A percentile compares a stretch with the other conserved stretches of the same genome.
Evolutionary conservation across 2,797 vertebrate genomes (phyloP).

Genomic region (Microctenopoma steveboyesi): DNA sequence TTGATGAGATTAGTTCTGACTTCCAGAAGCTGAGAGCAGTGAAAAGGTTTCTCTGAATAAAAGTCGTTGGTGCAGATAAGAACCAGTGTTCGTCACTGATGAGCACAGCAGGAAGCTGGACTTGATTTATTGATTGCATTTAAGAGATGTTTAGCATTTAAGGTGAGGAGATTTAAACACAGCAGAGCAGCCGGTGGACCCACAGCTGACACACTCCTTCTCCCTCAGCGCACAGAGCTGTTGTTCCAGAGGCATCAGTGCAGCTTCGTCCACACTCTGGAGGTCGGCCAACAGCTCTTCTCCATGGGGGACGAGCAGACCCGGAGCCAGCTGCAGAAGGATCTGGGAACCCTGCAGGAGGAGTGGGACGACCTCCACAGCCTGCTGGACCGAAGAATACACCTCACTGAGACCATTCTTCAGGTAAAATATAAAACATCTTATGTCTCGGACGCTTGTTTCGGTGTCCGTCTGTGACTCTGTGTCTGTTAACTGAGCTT

Average conservation of each 20-base stretch:
- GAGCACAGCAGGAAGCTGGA: background rate
- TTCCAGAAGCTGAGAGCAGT: too few relatives aligned
- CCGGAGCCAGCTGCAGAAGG: conserved; percentile 76
- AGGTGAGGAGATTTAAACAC: conserved; percentile 21
- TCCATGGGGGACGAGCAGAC: conserved; percentile 74
- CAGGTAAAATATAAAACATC: conserved; percentile 78
- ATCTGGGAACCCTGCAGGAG: conserved; percentile 84
- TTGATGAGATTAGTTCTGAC: background rate
- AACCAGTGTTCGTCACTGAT: background rate
- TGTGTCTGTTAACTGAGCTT: too few relatives aligned
- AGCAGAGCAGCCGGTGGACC: background rate
- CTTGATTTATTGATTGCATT: conserved; percentile 27
- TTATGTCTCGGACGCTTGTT: too few relatives aligned
- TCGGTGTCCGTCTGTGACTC: too few relatives aligned
- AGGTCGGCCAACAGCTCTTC: conserved; percentile 85
- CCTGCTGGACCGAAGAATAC: conserved; percentile 78
- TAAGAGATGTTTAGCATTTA: conserved; percentile 5
- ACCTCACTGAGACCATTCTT: conserved; percentile 72
- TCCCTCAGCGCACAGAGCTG: conserved; percentile 83
- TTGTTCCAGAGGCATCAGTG: conserved; percentile 86
- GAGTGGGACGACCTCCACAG: conserved; percentile 83
- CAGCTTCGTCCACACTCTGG: conserved; percentile 83
- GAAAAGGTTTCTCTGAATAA: too few relatives aligned
- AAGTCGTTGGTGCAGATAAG: conserved; percentile 1
- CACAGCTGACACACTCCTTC: background rate